Evolutionary conservation across 37 sponge, comb jelly and placozoan species (phyloP).

Genomic region (Ianthella basta): DNA sequence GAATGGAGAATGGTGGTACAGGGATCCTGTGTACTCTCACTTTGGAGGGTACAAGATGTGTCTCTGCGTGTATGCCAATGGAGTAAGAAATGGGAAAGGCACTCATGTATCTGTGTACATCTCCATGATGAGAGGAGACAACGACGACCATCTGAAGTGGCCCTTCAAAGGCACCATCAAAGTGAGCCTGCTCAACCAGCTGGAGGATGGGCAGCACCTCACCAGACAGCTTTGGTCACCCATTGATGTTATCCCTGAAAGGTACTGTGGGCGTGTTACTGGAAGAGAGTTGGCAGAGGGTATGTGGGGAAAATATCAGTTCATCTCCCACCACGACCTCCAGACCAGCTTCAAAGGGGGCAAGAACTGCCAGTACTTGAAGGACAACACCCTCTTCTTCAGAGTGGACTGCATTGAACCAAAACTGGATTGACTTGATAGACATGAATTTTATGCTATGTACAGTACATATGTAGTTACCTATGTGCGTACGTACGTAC

Average conservation of each 20-base stretch:
- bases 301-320: constrained; percentile 1
- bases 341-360: too few relatives aligned
- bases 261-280: background rate
- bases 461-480: too few relatives aligned
- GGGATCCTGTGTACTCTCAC: constrained; percentile 53
- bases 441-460: too few relatives aligned
- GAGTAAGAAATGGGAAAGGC: constrained; percentile 14
- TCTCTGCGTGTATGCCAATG: constrained; percentile 35
- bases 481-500: too few relatives aligned
- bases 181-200: constrained; percentile 57
- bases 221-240: background rate
- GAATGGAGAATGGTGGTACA: constrained; percentile 35
- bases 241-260: background rate
- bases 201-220: constrained; percentile 40
- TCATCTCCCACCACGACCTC: background rate
- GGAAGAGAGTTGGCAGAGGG: background rate
- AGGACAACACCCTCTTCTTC: background rate
- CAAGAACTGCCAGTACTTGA: background rate
- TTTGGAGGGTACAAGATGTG: constrained; percentile 54
- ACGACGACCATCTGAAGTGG: constrained; percentile 49
- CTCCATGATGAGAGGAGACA: constrained; percentile 50
- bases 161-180: constrained; percentile 53
- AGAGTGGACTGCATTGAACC: background rate
- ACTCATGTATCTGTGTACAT: constrained; percentile 48
- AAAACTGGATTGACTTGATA: too few relatives aligned